Conservation (phyloP, 1,140 invertebrate genomes). For the Drosophila subpulchrella region DNA sequence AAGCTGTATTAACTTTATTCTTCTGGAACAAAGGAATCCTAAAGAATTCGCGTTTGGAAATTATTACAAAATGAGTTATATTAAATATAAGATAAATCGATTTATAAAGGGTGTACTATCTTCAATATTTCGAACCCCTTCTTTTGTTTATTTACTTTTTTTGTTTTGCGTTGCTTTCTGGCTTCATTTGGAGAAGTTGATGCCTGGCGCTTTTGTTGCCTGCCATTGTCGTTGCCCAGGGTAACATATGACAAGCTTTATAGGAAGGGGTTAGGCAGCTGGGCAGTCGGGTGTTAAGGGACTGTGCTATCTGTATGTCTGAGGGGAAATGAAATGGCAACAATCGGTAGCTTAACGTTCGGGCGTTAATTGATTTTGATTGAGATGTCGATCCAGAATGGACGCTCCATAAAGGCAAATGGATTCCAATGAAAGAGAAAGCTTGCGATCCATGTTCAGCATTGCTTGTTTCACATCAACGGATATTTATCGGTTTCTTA, state of each 20-base stretch:
- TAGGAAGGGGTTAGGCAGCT: neutral
- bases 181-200: slow-evolving; percentile 73
- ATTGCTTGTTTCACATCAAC: neutral
- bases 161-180: slow-evolving; percentile 43
- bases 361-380: slow-evolving; percentile 64
- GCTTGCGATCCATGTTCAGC: neutral
- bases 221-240: slow-evolving; percentile 55
- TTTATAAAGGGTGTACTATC: neutral
- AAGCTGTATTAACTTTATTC: too few relatives aligned
- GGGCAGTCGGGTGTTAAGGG: slow-evolving; percentile 13
- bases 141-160: slow-evolving; percentile 19
- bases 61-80: too few relatives aligned
- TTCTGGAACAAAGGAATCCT: too few relatives aligned
- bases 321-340: slow-evolving; percentile 56
- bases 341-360: slow-evolving; percentile 53
- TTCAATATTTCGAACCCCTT: neutral
- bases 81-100: too few relatives aligned
- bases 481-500: too few relatives aligned
- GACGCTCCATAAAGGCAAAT: slow-evolving; percentile 13
- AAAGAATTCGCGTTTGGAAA: too few relatives aligned
- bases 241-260: slow-evolving; percentile 65
- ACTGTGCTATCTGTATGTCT: slow-evolving; percentile 12
- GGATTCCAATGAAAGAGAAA: slow-evolving; percentile 11
- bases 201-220: slow-evolving; percentile 72
- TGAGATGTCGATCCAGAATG: slow-evolving; percentile 33